Evolutionary conservation across 2,797 vertebrate genomes (phyloP).

Genomic region (Acanthurus leucopareius): DNA sequence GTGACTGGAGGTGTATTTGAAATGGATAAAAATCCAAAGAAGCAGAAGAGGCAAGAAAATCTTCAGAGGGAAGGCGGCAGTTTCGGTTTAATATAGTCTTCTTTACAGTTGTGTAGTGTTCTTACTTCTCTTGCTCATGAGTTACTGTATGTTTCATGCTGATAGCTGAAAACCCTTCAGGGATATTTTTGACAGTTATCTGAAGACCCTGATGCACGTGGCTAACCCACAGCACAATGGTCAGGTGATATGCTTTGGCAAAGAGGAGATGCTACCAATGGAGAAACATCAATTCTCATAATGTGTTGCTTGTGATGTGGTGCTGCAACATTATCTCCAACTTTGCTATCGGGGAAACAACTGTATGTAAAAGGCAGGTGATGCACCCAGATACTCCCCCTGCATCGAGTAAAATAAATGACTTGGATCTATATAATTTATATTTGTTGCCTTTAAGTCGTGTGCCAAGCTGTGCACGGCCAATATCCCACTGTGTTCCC

Average conservation of each 20-base stretch:
- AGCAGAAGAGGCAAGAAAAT: conserved; percentile 32
- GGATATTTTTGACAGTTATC: conserved; percentile 41
- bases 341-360: conserved; percentile 22
- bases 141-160: conserved; percentile 38
- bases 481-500: conserved; percentile 40
- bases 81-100: conserved; percentile 49
- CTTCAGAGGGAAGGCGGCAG: conserved; percentile 41
- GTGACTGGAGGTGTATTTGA: conserved; percentile 72
- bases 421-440: conserved; percentile 2
- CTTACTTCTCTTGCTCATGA: conserved; percentile 18
- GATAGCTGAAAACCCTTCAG: conserved; percentile 29
- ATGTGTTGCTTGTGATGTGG: conserved; percentile 23
- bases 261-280: conserved; percentile 16
- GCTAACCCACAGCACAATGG: conserved; percentile 28
- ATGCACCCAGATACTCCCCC: conserved; percentile 18
- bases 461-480: conserved; percentile 12
- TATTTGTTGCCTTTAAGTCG: conserved; percentile 41
- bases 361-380: neutral
- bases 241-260: conserved; percentile 18
- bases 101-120: conserved; percentile 16
- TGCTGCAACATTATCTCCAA: conserved; percentile 19
- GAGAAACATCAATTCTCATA: conserved; percentile 29
- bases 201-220: conserved; percentile 39
- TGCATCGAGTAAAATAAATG: conserved; percentile 45
- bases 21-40: conserved; percentile 61